These are phyloP conservation scores for Pristionchus mayeri DNA, from an alignment of 2,888 invertebrate genomes.

Conservation along the genomic window DNA sequence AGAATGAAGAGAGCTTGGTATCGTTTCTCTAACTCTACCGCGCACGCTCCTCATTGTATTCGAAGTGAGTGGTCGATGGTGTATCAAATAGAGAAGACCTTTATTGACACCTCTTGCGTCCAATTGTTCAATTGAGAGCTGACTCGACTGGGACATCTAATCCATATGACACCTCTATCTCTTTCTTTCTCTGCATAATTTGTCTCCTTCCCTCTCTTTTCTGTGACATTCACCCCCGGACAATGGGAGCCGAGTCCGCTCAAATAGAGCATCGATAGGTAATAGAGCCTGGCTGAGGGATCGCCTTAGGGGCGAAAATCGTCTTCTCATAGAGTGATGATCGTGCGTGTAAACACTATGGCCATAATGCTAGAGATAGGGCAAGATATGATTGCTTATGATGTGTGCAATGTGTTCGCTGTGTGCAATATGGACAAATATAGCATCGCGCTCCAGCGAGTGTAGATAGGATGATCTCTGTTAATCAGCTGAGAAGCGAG, in stretches of 20 bases:
- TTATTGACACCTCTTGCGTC: too few species aligned
- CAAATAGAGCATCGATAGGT: constrained; percentile 14
- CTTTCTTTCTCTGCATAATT: neutral
- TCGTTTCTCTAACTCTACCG: too few species aligned
- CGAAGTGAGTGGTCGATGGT: neutral
- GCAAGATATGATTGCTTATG: neutral
- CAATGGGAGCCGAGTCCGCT: neutral
- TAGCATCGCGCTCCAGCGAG: neutral
- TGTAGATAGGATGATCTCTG: neutral
- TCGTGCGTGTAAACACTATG: neutral
- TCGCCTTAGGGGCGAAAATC: neutral
- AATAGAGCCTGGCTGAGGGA: neutral
- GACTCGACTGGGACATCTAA: too few species aligned
- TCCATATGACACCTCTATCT: neutral
- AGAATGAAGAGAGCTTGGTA: too few species aligned
- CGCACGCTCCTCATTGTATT: neutral
- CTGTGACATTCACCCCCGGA: neutral
- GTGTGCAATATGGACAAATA: neutral
- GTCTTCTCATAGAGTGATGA: neutral
- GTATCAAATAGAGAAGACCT: neutral
- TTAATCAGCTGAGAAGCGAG: constrained; percentile 14
- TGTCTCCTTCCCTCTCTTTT: neutral
- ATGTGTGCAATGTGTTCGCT: neutral
- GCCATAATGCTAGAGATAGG: neutral
- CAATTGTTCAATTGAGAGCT: too few species aligned